phyloP scores from a whole-genome alignment of 2,113 vertebrate genomes.

The Silurus asotus region DNA sequence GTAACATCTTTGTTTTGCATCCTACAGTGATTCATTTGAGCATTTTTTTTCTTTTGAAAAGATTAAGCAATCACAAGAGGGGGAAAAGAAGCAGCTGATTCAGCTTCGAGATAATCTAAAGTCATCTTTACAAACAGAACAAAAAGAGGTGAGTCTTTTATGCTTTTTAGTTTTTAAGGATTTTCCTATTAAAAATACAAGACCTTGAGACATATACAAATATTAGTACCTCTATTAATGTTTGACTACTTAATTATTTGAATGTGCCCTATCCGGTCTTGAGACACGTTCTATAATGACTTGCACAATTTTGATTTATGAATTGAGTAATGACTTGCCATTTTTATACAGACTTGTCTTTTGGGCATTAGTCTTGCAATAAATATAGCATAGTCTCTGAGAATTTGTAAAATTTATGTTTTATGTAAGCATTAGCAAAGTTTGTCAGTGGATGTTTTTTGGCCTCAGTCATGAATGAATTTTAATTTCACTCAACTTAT shows the following conservation, averaged over 20 bases:
- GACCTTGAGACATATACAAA: neutral
- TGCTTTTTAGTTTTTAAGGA: neutral
- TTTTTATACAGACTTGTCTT: neutral
- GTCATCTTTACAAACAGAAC: slow-evolving; percentile 86
- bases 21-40: neutral
- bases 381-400: neutral
- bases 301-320: neutral
- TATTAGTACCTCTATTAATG: neutral
- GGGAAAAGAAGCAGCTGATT: slow-evolving; percentile 87
- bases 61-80: slow-evolving; percentile 78
- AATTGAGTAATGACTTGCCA: neutral
- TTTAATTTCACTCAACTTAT: too few species aligned
- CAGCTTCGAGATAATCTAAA: slow-evolving; percentile 91
- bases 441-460: neutral
- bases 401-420: neutral
- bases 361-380: neutral
- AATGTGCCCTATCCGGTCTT: neutral
- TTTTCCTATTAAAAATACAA: neutral
- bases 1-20: neutral
- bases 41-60: slow-evolving; percentile 22
- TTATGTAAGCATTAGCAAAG: neutral
- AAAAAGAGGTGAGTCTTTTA: slow-evolving; percentile 85
- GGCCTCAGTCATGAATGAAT: neutral
- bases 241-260: neutral
- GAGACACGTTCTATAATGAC: neutral